phyloP scores from a whole-genome alignment of 2,797 vertebrate genomes.

The Amphiprion clarkii region DNA sequence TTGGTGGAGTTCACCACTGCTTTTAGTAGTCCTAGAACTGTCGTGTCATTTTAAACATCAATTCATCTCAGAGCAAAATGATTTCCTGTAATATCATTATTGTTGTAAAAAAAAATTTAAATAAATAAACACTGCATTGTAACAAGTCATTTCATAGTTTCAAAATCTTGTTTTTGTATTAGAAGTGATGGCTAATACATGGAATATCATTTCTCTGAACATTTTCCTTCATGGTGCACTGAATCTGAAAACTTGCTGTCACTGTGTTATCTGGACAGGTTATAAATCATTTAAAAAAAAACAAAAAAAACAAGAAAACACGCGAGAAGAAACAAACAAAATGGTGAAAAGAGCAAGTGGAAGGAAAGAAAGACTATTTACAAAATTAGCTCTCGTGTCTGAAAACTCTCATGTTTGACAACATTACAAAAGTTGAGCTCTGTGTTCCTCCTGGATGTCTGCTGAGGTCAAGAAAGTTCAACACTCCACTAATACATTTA shows the following conservation, averaged over 20 bases:
- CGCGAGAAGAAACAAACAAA: constrained; percentile 53
- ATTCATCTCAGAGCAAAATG: constrained; percentile 30
- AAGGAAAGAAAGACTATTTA: constrained; percentile 71
- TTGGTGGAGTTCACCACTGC: constrained; percentile 26
- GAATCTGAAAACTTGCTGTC: constrained; percentile 75
- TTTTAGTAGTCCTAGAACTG: constrained; percentile 30
- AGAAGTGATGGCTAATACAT: constrained; percentile 83
- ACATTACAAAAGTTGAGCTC: constrained; percentile 32
- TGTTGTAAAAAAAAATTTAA: constrained; percentile 41
- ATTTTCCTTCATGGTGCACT: constrained; percentile 86
- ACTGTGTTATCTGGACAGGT: constrained; percentile 75
- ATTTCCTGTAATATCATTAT: constrained; percentile 34
- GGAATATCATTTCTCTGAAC: constrained; percentile 78
- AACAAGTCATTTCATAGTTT: constrained; percentile 88
- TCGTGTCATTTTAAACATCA: constrained; percentile 11
- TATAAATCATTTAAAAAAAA: constrained; percentile 53
- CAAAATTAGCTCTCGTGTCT: constrained; percentile 70
- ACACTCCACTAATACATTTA: no score
- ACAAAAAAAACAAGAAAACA: constrained; percentile 58
- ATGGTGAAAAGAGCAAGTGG: constrained; percentile 52
- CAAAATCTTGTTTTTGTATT: constrained; percentile 83
- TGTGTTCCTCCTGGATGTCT: constrained; percentile 34
- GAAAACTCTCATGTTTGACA: constrained; percentile 35
- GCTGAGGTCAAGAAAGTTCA: constrained; percentile 23
- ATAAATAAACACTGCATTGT: constrained; percentile 79